These are phyloP conservation scores for Nomada ferruginata DNA, from an alignment of 2,888 invertebrate genomes.

Conservation along the genomic window DNA sequence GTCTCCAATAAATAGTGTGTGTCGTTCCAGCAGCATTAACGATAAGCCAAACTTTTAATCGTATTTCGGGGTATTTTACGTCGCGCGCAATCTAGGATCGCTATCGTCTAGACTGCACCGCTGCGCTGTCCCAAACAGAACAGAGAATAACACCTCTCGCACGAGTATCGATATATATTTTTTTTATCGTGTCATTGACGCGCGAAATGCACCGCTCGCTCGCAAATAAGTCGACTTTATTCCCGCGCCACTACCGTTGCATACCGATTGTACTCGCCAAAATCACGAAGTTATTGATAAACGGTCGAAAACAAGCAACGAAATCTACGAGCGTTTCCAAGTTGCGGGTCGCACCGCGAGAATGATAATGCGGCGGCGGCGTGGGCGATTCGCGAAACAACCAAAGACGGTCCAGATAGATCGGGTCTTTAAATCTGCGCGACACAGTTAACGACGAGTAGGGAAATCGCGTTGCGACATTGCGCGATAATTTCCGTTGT, in stretches of 20 bases:
- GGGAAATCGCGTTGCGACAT: slow-evolving; percentile 48
- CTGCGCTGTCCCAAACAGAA: neutral
- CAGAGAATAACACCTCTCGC: neutral
- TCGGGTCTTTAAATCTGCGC: slow-evolving; percentile 16
- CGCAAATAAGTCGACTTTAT: slow-evolving; percentile 29
- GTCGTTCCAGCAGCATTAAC: neutral
- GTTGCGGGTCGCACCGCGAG: neutral
- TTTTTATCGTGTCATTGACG: slow-evolving; percentile 25
- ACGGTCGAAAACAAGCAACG: slow-evolving; percentile 24
- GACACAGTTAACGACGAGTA: slow-evolving; percentile 27
- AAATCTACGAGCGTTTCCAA: slow-evolving; percentile 5
- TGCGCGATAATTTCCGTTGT: slow-evolving; percentile 19
- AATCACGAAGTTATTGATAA: slow-evolving; percentile 38
- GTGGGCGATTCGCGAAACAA: neutral
- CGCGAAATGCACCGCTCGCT: slow-evolving; percentile 4
- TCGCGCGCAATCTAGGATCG: slow-evolving; percentile 7
- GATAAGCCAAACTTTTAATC: slow-evolving; percentile 13
- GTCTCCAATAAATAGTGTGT: neutral
- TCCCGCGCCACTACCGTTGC: neutral
- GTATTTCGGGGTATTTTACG: neutral
- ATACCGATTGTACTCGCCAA: slow-evolving; percentile 8
- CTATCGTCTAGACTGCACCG: neutral
- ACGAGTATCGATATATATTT: neutral
- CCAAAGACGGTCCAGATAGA: neutral
- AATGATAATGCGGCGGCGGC: slow-evolving; percentile 19